Base-by-base conservation (phyloP, 2,113 vertebrate genomes). In the Aphyosemion australe region DNA sequence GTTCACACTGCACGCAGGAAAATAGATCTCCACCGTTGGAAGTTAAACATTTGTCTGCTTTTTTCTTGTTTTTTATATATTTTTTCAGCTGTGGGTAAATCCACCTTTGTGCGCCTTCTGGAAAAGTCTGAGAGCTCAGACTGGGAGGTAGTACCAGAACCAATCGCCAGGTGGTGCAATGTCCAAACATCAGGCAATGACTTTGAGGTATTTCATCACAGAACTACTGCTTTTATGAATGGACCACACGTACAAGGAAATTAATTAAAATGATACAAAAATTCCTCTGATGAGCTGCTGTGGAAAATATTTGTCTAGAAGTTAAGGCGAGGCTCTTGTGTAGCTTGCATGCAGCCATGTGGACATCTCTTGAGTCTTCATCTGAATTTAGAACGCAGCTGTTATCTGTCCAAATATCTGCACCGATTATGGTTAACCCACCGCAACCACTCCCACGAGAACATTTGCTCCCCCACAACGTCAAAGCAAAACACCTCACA, bases 81-180 rank as follows among this genome's bases (percentile, higher is more conserved):
- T 26, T 26, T 26, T 48, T 14, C 85, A 98, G 97, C 95, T 61
- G 92, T 95, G 11, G 96, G 97, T 1, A 99, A 99, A 54, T 96
- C 96, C 0, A 97, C 96, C 0, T 97, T 98, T 89, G 93, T 98
- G 76, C 93, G 90, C 69, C 78, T 96, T 47, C 89, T 99, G 79
- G 95, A 95, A 51, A 73, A 93, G 76, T n/a, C n/a, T n/a, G 87
- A 93, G 13, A 90, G 46, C 14, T 69, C 90, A 14, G 95, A 96
- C 1, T 98, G 97, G 96, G 95, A 96, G 13, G 94, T 98, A 15
- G 95, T 98, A 72, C 95, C 93, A 0, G 96, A 99, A 69, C 96
- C 96, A 0, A 87, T 99, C 83, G 96, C 94, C 73, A 94, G 95
- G 10, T 98, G 97, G 97, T 98, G 96, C 94, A 96, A 95, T 21